Evolutionary conservation across 2,888 invertebrate species (phyloP), one percentile per base, ranked within the genome.

Genomic region (Actias luna): DNA sequence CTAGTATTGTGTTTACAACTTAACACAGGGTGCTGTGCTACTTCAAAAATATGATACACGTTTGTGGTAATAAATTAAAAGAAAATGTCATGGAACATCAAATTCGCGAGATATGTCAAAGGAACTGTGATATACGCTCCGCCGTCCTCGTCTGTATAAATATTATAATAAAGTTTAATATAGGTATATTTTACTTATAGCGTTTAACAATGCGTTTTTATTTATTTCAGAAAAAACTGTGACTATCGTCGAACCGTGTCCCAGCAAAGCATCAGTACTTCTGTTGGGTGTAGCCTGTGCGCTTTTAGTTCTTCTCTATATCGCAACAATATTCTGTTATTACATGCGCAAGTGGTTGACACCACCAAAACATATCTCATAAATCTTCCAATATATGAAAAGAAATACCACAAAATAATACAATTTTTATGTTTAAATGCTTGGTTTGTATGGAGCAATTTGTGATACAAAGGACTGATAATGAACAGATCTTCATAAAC

Each of bases 341-440:
- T 97, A 97, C 93, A 97, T 97, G 96, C 97, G 97, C 85, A 97
- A 97, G 85, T 98, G 97, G 97, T 94, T 97, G 85, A 94, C 95
- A 71, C 97, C 97, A 16, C 95, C 96, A 76, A 97, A 97, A 87
- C 96, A 96, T 87, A 94, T 97, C 93, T 88, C 91, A 74, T 92
- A 90, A 83, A 71, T 65, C 55, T 63, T 66, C 63, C 66, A 62
- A 65, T 69, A 65, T 65, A 63, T 65, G 69, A 73, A 67, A 68
- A 65, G 72, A 69, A 64, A 69, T 65, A 65, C 68, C 66, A 64
- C 65, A 66, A 42, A 66, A 55, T 64, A 71, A 62, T 65, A 67
- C 63, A 50, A 67, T 65, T 62, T 59, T 60, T 63, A 66, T 64
- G 74, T 74, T 74, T 69, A 72, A 71, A 68, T 71, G 69, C 68